A percentile compares a stretch with the other conserved stretches of the same genome.
phyloP scores from a whole-genome alignment of 37 sponge, comb jelly and placozoan genomes.

The Petrosia ficiformis region DNA sequence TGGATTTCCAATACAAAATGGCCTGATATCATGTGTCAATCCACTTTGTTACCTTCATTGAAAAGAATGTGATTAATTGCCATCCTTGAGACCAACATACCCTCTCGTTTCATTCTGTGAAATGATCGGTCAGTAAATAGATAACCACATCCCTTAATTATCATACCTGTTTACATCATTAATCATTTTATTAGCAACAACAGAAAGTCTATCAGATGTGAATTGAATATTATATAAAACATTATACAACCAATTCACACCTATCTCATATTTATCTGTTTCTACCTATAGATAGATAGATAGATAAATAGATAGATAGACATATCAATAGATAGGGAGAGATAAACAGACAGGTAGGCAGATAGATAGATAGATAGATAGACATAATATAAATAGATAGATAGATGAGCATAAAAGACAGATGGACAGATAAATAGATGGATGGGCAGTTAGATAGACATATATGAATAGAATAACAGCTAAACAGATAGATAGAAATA shows the following conservation, averaged over 20 bases:
- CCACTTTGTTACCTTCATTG: neutral
- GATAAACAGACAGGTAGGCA: neutral
- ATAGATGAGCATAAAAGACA: neutral
- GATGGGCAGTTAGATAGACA: neutral
- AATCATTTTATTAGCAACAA: conserved; percentile 70
- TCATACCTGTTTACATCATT: conserved; percentile 62
- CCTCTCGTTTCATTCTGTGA: conserved; percentile 44
- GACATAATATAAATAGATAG: neutral
- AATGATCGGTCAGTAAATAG: neutral
- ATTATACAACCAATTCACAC: conserved; percentile 72
- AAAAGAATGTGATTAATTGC: conserved; percentile 2
- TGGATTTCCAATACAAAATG: too few relatives aligned
- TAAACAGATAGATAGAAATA: conserved; percentile 12
- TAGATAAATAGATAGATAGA: neutral
- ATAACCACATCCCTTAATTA: too few relatives aligned
- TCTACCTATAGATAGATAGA: conserved; percentile 56
- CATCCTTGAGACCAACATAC: conserved; percentile 13
- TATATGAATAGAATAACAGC: conserved; percentile 35
- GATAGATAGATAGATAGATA: neutral
- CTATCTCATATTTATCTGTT: conserved; percentile 50
- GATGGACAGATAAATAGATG: neutral
- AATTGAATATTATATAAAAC: conserved; percentile 60
- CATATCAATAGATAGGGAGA: neutral
- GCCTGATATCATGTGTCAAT: too few relatives aligned
- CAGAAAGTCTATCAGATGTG: conserved; percentile 50